Evolutionary conservation across 2,797 vertebrate species (phyloP).

Genomic region (Semotilus atromaculatus): DNA sequence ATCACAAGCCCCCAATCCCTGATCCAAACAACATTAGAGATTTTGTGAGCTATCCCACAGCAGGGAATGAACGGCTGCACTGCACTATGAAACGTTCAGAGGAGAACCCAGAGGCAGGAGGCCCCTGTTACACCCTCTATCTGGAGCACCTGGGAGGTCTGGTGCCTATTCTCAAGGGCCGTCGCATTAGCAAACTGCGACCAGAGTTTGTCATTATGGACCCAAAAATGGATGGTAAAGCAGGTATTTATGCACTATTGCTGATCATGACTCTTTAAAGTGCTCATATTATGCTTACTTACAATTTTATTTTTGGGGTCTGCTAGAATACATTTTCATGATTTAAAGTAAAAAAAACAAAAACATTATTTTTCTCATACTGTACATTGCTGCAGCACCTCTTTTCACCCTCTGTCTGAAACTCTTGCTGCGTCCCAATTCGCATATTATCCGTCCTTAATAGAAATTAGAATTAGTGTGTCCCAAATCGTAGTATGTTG

Average conservation of each 20-base stretch:
- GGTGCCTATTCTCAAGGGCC: conserved; percentile 96
- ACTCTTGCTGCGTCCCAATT: too few relatives aligned
- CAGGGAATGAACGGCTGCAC: conserved; percentile 94
- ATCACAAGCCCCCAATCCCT: conserved; percentile 91
- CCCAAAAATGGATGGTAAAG: conserved; percentile 93
- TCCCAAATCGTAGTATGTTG: too few relatives aligned
- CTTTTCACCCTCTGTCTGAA: not conserved
- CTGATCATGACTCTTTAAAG: not conserved
- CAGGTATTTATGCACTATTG: conserved; percentile 77
- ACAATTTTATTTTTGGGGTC: not conserved
- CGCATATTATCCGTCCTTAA: too few relatives aligned
- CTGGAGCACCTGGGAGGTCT: conserved; percentile 96
- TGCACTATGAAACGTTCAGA: conserved; percentile 98
- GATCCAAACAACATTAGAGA: conserved; percentile 99
- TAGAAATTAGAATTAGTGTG: too few relatives aligned
- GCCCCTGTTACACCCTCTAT: conserved; percentile 95
- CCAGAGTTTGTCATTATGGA: conserved; percentile 99
- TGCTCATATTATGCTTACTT: not conserved
- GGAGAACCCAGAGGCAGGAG: conserved; percentile 96
- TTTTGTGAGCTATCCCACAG: conserved; percentile 98
- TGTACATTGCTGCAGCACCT: not conserved
- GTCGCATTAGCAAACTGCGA: conserved; percentile 94
- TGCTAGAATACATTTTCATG: not conserved
- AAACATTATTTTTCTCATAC: not conserved
- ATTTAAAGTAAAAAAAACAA: not conserved